Percentiles rank a stretch among this genome's conserved stretches.
Conservation (phyloP, 1,140 invertebrate species). For the Pemphigus obesinymphae region DNA sequence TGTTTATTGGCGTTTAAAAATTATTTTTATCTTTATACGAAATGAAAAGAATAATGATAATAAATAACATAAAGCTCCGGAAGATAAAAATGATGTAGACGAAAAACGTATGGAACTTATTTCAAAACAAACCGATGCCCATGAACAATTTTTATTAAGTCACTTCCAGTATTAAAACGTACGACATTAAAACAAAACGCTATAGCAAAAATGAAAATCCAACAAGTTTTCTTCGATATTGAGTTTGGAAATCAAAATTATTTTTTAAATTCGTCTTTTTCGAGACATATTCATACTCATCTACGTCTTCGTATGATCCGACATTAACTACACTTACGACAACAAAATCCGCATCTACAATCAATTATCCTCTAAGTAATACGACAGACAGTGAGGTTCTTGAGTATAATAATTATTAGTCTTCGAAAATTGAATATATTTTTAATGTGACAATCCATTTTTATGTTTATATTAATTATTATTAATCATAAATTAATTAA, state of each 20-base stretch:
- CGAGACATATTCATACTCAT: not conserved
- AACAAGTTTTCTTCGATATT: constrained; percentile 10
- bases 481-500: too few species aligned
- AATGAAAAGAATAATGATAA: too few species aligned
- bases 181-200: constrained; percentile 1
- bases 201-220: constrained; percentile 18
- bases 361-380: not conserved
- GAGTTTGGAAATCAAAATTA: not conserved
- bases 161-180: not conserved
- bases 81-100: not conserved
- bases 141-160: constrained; percentile 17
- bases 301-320: not conserved
- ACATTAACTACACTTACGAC: not conserved
- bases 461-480: too few species aligned
- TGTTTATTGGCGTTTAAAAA: too few species aligned
- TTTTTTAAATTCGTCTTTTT: not conserved
- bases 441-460: too few species aligned
- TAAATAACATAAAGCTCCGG: not conserved
- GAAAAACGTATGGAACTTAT: not conserved
- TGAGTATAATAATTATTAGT: not conserved
- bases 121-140: not conserved
- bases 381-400: not conserved
- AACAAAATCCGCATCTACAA: not conserved
- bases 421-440: not conserved
- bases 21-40: too few species aligned